Base-by-base conservation (phyloP, 2,113 vertebrate genomes). In the Salvelinus namaycush region DNA sequence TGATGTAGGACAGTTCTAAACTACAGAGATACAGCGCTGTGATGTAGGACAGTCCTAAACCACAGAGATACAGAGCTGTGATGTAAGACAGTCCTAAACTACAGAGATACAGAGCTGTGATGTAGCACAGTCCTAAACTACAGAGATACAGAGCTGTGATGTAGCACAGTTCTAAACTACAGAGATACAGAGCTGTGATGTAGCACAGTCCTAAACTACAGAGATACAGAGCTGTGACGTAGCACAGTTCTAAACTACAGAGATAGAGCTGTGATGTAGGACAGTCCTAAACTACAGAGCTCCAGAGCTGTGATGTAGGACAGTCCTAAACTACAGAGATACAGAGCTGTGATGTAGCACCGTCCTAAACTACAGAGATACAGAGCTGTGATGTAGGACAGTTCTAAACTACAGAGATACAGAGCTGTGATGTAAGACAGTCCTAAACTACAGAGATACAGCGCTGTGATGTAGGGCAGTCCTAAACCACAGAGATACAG, bases 101-200 rank as follows among this genome's bases (percentile, higher is more conserved):
- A 6, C 34, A 34, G 34, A 34, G 34, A 1, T 34, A 1, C 34
- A 34, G 34, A 34, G 34, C 34, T 34, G 34, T 76, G 76, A 82
- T 85, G 70, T 67, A 68, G 76, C 70, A 34, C 78, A 70, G 81
- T 86, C 70, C 67, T 78, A 80, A 68, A 87, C 20, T 1, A 71
- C 54, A 72, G 48, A 49, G 48, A 3, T 49, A 13, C 48, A 49
- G 48, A 34, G 9, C 78, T 85, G 79, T 44, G 34, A 69, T 1
- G 66, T 69, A 8, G 72, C 5, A 51, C 31, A 34, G 31, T 86
- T 68, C 67, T 78, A 80, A 68, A 87, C 20, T 1, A 71, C 54
- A 72, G 34, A 49, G 48, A 1, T 14, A 13, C 48, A 49, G 48
- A 34, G 9, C 78, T 85, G 79, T 44, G 34, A 69, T 1, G 66